Base-by-base conservation (phyloP, 1,140 invertebrate genomes). In the Zophobas atratus region DNA sequence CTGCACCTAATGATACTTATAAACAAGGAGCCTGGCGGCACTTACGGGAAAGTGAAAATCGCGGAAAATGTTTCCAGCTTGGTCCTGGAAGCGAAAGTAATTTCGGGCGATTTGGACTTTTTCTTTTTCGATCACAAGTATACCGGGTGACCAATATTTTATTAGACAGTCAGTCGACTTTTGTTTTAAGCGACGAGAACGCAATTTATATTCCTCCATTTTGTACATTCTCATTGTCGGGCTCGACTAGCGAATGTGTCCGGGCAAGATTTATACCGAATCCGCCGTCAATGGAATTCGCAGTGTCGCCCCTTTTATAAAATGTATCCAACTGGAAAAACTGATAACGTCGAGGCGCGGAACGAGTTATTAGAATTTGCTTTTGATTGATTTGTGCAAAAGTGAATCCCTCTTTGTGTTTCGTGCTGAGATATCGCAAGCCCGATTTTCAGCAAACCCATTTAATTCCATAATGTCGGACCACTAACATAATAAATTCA, bases 301-400 rank as follows among this genome's bases (percentile, higher is more conserved):
- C 35, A 51, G 43, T 63, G 70, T 71, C 70, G 71, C 55, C 55
- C 70, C 48, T 72, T 73, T 73, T 73, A 56, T 46, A 56, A 73
- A 73, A 73, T 56, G 20, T 41, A 73, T 56, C 71, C 71, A 41
- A 73, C 6, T 55, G 71, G 71, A 73, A 73, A 73, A 73, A 73
- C 35, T 73, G 71, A 73, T 73, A 73, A 73, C 71, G 71, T 36
- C 55, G 34, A 56, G 49, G 36, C 55, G 48, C 34, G 6, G 33
- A 34, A 0, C 1, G 34, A 70, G 43, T 70, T 70, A 70, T 70
- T 43, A 38, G 63, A 46, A 39, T 70, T 70, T 70, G 49, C 35
- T 71, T 35, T 43, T 34, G 71, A 73, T 73, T 73, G 71, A 73
- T 73, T 73, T 41, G 6, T 6, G 2, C 6, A 20, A 56, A 1